phyloP scores from a whole-genome alignment of 1,140 invertebrate genomes.

The Formica selysi region DNA sequence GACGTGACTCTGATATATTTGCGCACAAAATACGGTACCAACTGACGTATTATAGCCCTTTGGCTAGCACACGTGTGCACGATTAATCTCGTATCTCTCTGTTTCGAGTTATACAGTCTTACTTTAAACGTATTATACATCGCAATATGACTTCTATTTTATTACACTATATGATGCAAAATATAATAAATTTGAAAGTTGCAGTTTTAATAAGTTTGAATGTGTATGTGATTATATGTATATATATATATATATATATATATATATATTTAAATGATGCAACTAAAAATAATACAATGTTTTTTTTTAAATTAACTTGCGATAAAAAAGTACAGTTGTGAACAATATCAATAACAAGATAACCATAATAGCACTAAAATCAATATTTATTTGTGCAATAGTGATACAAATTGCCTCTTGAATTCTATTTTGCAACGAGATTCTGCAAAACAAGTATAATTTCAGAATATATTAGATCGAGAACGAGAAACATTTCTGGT shows the following conservation, averaged over 20 bases:
- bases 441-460: slow-evolving; percentile 19
- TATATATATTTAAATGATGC: neutral
- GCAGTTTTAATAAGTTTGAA: neutral
- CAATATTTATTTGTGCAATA: neutral
- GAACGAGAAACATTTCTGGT: slow-evolving; percentile 22
- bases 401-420: slow-evolving; percentile 16
- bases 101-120: neutral
- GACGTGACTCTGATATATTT: slow-evolving; percentile 53
- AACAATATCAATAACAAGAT: neutral
- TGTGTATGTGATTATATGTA: neutral
- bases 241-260: neutral
- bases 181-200: neutral
- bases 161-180: neutral
- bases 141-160: neutral
- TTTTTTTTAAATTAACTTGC: neutral
- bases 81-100: slow-evolving; percentile 23
- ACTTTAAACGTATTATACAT: neutral
- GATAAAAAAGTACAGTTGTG: neutral
- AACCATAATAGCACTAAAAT: slow-evolving; percentile 2
- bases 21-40: slow-evolving; percentile 36
- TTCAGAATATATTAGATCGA: slow-evolving; percentile 4
- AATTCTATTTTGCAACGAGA: slow-evolving; percentile 2
- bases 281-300: neutral
- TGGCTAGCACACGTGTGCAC: neutral
- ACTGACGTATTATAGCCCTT: slow-evolving; percentile 26